Base-by-base conservation (phyloP, 2,888 invertebrate genomes). In the Ametastegia equiseti region DNA sequence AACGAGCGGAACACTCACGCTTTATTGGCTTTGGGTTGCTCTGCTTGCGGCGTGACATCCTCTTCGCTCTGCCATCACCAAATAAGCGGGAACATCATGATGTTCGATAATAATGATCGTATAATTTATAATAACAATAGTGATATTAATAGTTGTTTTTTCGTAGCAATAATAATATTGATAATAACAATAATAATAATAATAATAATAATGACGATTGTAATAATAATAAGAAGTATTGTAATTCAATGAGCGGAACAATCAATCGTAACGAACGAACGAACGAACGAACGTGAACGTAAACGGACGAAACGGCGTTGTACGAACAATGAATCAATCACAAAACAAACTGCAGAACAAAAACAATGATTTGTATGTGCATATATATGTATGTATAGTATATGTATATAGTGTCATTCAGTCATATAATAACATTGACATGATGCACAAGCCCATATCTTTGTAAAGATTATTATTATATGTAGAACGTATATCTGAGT, bases 21-120 rank as follows among this genome's bases (percentile, higher is more conserved):
- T 98, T 98, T 91, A 97, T 94, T 92, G 98, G 97, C 93, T 98
- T 98, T 89, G 98, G 98, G 94, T 98, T 97, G 94, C 97, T 97
- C 94, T 98, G 98, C 94, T 98, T 98, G 93, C 98, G 95, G 92
- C 98, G 96, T 92, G 98, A 98, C 97, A 98, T 98, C 89, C 90
- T 91, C 88, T 87, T 73, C 81, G 85, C 85, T 86, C 89, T 88
- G 90, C 91, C 91, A 91, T 90, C 91, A 91, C 90, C 91, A 90
- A 88, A 88, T 84, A 85, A 86, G 85, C 87, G 85, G 87, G 87
- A 86, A 88, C 90, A 89, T 89, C 65, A 39, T 67, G 65, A 67
- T 67, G 65, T 67, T 67, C 65, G 39, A 19, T 36, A 39, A 67
- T 39, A 39, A 67, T 39, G n/a, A 67, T 19, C 36, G 19, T 19